Conservation (phyloP, 1,140 invertebrate species). For the Drosophila rufa region DNA sequence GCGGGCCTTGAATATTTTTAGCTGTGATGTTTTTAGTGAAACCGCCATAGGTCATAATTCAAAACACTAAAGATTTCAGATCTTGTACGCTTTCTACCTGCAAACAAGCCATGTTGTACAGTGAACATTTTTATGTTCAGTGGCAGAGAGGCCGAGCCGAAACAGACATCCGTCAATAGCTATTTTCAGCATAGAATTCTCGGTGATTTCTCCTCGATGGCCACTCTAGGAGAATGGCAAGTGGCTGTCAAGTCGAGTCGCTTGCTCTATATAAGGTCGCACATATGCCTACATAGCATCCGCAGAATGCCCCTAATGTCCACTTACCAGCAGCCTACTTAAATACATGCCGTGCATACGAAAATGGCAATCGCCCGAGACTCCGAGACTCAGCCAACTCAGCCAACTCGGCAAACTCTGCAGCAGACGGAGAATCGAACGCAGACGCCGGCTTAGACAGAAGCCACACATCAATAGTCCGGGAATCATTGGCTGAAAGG, state of each 20-base stretch:
- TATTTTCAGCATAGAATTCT: constrained; percentile 63
- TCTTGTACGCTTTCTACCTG: constrained; percentile 19
- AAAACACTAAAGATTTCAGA: constrained; percentile 10
- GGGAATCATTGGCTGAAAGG: constrained; percentile 14
- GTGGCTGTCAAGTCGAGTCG: constrained; percentile 55
- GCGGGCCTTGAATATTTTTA: not conserved
- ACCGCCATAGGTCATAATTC: not conserved
- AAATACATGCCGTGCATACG: constrained; percentile 76
- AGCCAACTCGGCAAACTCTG: constrained; percentile 11
- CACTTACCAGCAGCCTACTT: constrained; percentile 75
- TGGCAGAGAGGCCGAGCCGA: constrained; percentile 18
- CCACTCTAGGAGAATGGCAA: constrained; percentile 58
- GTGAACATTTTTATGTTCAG: constrained; percentile 27
- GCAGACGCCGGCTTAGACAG: constrained; percentile 16
- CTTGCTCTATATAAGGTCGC: constrained; percentile 77
- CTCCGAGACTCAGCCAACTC: not conserved
- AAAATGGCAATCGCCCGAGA: constrained; percentile 49
- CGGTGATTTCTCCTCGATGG: constrained; percentile 56
- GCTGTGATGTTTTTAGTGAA: not conserved
- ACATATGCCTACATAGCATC: constrained; percentile 67
- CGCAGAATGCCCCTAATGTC: constrained; percentile 77
- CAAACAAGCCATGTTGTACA: constrained; percentile 2
- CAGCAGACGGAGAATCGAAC: constrained; percentile 5
- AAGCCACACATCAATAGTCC: constrained; percentile 64
- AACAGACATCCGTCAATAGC: constrained; percentile 41